These are phyloP conservation scores for Heptranchias perlo DNA, from an alignment of 2,113 vertebrate genomes.

Conservation along the genomic window DNA sequence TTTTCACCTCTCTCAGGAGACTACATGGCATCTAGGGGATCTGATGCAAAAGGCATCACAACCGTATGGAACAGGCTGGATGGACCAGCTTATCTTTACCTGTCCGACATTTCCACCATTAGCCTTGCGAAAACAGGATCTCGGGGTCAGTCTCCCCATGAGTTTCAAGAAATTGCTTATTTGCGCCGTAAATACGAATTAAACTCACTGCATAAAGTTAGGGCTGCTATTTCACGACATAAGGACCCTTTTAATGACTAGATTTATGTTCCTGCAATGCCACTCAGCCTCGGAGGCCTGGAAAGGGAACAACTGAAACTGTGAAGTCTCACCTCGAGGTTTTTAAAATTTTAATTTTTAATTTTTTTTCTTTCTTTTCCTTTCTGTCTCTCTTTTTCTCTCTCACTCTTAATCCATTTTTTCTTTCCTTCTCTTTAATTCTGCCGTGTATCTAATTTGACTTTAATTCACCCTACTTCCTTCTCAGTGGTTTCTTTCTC, in stretches of 20 bases:
- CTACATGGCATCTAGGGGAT: no score
- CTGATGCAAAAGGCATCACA: no score
- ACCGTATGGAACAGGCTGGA: no score
- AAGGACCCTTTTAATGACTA: not conserved
- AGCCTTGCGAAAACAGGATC: not conserved
- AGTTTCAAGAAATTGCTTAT: not conserved
- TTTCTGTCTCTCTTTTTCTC: not conserved
- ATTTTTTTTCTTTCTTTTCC: not conserved
- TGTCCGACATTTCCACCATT: no score
- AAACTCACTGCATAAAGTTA: not conserved
- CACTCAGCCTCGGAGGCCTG: not conserved
- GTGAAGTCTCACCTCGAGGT: not conserved
- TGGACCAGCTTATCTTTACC: no score
- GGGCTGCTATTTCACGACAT: not conserved
- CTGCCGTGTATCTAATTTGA: no score
- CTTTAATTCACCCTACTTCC: not conserved
- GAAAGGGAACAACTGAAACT: not conserved
- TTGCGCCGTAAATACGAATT: not conserved
- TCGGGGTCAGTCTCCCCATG: not conserved
- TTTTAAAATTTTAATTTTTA: not conserved
- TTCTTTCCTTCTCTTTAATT: not conserved
- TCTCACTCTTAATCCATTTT: not conserved
- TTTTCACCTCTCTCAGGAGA: no score
- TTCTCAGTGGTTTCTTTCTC: not conserved
- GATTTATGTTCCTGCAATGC: not conserved